These are phyloP conservation scores for Psilopogon haemacephalus DNA, from an alignment of 2,113 vertebrate genomes.

Conservation along the genomic window DNA sequence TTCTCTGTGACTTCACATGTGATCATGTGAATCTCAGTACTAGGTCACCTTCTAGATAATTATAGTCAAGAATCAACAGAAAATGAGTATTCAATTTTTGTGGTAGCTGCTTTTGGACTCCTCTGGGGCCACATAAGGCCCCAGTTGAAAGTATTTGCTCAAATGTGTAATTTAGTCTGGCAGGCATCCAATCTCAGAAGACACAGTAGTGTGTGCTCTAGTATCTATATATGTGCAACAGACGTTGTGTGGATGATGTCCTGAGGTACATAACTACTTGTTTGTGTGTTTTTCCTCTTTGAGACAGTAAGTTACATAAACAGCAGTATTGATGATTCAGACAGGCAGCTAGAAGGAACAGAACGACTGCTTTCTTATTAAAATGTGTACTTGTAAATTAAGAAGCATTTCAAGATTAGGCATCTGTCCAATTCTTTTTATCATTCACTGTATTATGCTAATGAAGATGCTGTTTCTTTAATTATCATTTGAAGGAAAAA, in stretches of 20 bases:
- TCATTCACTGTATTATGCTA: slow-evolving; percentile 61
- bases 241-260: background rate
- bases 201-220: background rate
- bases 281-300: background rate
- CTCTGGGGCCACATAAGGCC: background rate
- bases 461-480: slow-evolving; percentile 58
- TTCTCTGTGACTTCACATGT: background rate
- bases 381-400: slow-evolving; percentile 54
- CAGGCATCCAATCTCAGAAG: background rate
- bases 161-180: background rate
- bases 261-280: background rate
- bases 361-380: slow-evolving; percentile 8
- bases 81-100: background rate
- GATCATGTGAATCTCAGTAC: background rate
- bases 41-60: background rate
- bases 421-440: slow-evolving; percentile 67
- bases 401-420: slow-evolving; percentile 59
- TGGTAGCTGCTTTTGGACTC: background rate
- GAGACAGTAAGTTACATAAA: slow-evolving; percentile 22
- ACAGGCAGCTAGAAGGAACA: slow-evolving; percentile 13
- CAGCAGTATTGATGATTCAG: background rate
- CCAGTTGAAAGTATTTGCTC: background rate
- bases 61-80: background rate
- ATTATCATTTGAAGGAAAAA: slow-evolving; percentile 62
- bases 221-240: background rate